Percentiles rank a stretch among this genome's conserved stretches.
These are phyloP conservation scores for Pseudonaja textilis DNA, from an alignment of 2,113 vertebrate species.

Conservation along the genomic window DNA sequence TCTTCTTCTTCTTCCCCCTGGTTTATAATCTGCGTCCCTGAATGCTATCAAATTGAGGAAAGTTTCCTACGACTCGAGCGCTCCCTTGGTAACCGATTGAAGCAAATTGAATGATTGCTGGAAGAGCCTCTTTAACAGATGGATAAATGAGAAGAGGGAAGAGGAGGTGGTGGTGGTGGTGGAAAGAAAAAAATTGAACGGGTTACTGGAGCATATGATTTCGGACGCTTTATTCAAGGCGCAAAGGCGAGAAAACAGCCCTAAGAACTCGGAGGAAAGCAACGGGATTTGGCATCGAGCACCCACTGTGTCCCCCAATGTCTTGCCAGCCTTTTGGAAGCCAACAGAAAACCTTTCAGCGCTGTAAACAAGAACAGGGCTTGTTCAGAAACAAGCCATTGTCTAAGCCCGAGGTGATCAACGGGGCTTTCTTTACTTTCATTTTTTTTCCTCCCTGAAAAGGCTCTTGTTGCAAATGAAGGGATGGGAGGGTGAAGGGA, in stretches of 20 bases:
- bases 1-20: too few species aligned
- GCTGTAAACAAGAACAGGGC: neutral
- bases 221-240: neutral
- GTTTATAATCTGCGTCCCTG: neutral
- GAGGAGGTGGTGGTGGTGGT: neutral
- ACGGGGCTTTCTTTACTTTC: neutral
- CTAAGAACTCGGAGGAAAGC: neutral
- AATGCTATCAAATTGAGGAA: neutral
- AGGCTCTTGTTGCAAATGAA: neutral
- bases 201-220: slow-evolving; percentile 4
- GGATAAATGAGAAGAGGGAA: slow-evolving; percentile 9
- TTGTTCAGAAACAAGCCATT: slow-evolving; percentile 18
- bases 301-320: neutral
- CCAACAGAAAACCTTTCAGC: slow-evolving; percentile 5
- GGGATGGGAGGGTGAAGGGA: neutral
- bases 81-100: neutral
- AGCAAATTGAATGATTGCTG: neutral
- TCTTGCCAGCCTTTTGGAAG: slow-evolving; percentile 3
- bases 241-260: neutral
- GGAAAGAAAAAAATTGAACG: neutral
- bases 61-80: neutral
- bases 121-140: slow-evolving; percentile 15
- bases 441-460: neutral
- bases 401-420: slow-evolving; percentile 14
- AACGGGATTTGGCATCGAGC: slow-evolving; percentile 10